Percentiles rank a stretch among this genome's conserved stretches.
Evolutionary conservation across 2,797 vertebrate species (phyloP).

Genomic region (Eulemur mongoz): DNA sequence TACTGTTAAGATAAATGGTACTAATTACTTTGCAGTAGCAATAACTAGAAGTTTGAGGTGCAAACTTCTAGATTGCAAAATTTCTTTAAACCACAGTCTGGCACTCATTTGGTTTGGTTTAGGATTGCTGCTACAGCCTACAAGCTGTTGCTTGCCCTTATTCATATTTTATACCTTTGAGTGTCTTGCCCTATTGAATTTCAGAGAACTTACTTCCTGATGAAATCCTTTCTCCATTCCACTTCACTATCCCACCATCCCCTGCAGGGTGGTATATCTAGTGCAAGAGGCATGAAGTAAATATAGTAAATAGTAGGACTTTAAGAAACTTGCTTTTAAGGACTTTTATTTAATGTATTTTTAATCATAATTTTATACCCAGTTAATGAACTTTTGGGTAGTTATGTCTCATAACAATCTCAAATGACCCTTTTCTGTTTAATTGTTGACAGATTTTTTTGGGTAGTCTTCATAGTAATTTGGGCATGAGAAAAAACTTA

Average conservation of each 20-base stretch:
- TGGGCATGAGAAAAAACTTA: conserved; percentile 27
- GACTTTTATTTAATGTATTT: conserved; percentile 41
- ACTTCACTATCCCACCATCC: neutral
- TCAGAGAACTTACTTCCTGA: conserved; percentile 36
- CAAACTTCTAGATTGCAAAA: conserved; percentile 55
- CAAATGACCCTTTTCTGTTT: conserved; percentile 20
- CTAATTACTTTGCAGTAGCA: conserved; percentile 60
- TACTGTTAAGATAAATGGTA: conserved; percentile 17
- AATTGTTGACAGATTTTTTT: conserved; percentile 37
- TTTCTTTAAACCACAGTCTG: conserved; percentile 60
- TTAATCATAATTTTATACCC: conserved; percentile 45
- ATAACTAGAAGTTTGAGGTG: conserved; percentile 21
- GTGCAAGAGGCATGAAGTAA: neutral
- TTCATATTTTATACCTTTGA: conserved; percentile 57
- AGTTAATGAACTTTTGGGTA: conserved; percentile 21
- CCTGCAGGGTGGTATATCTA: neutral
- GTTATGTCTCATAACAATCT: conserved; percentile 16
- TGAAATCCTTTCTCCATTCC: neutral
- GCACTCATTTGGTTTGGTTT: conserved; percentile 21
- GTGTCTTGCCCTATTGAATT: conserved; percentile 41
- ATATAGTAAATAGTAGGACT: neutral
- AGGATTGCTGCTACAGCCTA: neutral
- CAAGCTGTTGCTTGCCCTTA: conserved; percentile 29
- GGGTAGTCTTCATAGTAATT: neutral
- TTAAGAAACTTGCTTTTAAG: conserved; percentile 49